Percentiles rank a stretch among this genome's conserved stretches.
Evolutionary conservation across 2,888 invertebrate genomes (phyloP).

Genomic region (Cryptus viduatorius): DNA sequence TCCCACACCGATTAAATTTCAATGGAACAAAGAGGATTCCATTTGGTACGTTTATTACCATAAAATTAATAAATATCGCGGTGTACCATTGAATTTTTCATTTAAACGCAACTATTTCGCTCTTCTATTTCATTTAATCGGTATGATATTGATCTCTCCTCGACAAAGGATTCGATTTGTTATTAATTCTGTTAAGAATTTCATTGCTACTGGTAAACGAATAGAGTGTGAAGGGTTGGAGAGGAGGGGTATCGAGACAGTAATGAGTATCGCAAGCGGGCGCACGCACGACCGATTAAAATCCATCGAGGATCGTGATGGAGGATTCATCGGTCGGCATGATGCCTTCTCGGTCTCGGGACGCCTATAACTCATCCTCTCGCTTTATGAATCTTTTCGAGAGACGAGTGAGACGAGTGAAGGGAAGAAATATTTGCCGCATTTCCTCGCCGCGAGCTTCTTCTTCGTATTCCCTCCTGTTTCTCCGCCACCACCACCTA

Average conservation of each 20-base stretch:
- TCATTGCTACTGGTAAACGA: neutral
- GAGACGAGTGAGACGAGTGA: constrained; percentile 75
- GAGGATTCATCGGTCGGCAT: constrained; percentile 73
- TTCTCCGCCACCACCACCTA: constrained; percentile 36
- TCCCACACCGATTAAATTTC: neutral
- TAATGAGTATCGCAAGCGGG: constrained; percentile 61
- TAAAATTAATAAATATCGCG: neutral
- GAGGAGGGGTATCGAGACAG: constrained; percentile 45
- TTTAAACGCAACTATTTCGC: too few relatives aligned
- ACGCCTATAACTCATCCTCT: constrained; percentile 71
- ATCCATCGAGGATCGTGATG: constrained; percentile 73
- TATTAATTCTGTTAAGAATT: neutral
- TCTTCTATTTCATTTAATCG: too few relatives aligned
- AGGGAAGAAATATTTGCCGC: constrained; percentile 79
- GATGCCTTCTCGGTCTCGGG: constrained; percentile 69
- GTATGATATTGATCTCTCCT: too few relatives aligned
- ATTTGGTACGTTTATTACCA: constrained; percentile 3
- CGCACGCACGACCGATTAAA: constrained; percentile 81
- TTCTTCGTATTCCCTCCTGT: constrained; percentile 67
- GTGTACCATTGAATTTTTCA: too few relatives aligned
- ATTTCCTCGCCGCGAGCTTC: constrained; percentile 73
- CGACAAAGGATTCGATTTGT: too few relatives aligned
- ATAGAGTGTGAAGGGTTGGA: neutral
- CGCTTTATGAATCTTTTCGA: constrained; percentile 62
- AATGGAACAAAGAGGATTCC: neutral